Evolutionary conservation across 2,113 vertebrate genomes (phyloP), one percentile per base, ranked within the genome.

Genomic region (Beaufortia kweichowensis): DNA sequence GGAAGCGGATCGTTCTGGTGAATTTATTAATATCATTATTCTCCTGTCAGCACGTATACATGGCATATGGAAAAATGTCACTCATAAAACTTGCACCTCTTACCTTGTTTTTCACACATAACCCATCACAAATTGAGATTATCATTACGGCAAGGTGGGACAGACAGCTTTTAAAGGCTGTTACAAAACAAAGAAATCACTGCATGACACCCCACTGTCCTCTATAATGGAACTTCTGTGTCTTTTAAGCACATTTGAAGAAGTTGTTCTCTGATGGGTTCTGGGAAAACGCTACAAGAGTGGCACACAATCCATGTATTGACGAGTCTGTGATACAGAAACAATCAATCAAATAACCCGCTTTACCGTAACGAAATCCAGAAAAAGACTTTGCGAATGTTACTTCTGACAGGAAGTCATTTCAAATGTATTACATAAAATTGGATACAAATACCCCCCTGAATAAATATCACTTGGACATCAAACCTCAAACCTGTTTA

Each of bases 21-120:
- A 81, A 79, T 79, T 72, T 79, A 81, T 84, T 81, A 79, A 79
- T 74, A 68, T 76, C 73, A 81, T 79, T 81, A 79, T 77, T 81
- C 72, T 68, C 29, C 82, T 79, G 82, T 79, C 82, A 81, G 55
- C 15, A 10, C 12, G 6, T 61, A 17, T 60, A 61, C 21, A 31
- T 59, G 75, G 68, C 63, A 55, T 53, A 72, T 72, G 48, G 61
- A 76, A 76, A 79, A 76, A 76, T 48, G 64, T 74, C 79, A 76
- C 62, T 81, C 72, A 72, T 72, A 67, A 78, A 81, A 59, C 67
- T 41, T 64, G 21, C 43, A 61, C 39, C 56, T 63, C 12, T 72
- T 48, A 61, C 73, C 31, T 53, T 15, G 15, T 21, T 60, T 39
- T 53, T 53, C 67, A 23, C 39, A 50, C 65, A 31, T 65, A 76